Conservation (phyloP, 2,113 vertebrate species). For the Pterophyllum scalare region DNA sequence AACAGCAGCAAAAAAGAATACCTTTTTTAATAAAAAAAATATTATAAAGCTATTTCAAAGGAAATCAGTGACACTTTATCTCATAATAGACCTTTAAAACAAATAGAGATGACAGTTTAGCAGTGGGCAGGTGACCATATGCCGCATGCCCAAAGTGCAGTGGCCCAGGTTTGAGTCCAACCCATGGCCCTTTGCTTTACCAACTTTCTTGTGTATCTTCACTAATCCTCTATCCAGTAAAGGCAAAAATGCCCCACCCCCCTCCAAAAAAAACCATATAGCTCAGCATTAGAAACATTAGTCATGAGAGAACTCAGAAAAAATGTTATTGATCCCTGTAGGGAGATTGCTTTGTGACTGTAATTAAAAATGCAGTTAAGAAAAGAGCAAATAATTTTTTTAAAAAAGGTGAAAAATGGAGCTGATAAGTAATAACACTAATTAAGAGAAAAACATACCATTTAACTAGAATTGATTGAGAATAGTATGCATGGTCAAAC, state of each 20-base stretch:
- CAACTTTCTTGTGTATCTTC: no score
- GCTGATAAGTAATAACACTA: neutral
- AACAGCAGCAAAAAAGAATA: neutral
- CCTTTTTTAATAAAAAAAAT: neutral
- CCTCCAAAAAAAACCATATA: neutral
- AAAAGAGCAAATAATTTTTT: neutral
- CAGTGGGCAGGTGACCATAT: no score
- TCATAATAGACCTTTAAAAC: neutral
- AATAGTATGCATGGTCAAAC: neutral
- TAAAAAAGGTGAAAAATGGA: neutral
- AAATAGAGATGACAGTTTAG: neutral
- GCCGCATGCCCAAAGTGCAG: no score
- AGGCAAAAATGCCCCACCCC: no score
- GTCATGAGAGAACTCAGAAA: neutral
- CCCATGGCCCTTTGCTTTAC: no score
- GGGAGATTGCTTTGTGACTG: conserved; percentile 2
- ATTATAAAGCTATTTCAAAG: neutral
- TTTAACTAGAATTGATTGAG: neutral
- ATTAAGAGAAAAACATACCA: neutral
- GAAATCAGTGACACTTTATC: neutral
- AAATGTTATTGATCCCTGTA: neutral
- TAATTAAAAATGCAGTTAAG: neutral
- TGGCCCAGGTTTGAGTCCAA: no score
- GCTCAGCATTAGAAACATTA: neutral
- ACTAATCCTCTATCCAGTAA: no score